These are phyloP conservation scores for Tenebrio molitor DNA, from an alignment of 1,140 invertebrate genomes.

Conservation along the genomic window DNA sequence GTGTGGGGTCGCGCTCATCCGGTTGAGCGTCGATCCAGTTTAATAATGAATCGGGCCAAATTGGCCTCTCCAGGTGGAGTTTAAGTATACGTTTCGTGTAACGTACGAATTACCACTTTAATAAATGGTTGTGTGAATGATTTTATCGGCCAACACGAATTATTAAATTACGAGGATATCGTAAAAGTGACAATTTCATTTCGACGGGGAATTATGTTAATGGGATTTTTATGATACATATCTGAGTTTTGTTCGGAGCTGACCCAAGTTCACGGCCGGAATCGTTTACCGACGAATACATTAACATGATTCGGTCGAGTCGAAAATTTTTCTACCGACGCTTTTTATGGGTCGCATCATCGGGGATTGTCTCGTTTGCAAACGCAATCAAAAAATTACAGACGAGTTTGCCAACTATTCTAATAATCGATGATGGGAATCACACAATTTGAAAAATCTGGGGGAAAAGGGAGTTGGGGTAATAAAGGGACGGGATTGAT, in stretches of 20 bases:
- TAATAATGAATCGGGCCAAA: slow-evolving; percentile 16
- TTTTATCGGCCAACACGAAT: slow-evolving; percentile 26
- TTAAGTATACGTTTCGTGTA: slow-evolving; percentile 24
- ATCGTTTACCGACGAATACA: slow-evolving; percentile 9
- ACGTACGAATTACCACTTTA: slow-evolving; percentile 34
- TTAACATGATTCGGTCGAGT: slow-evolving; percentile 17
- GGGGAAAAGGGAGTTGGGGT: no score
- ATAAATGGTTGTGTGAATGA: slow-evolving; percentile 34
- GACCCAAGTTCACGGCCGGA: slow-evolving; percentile 38
- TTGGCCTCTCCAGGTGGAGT: slow-evolving; percentile 23
- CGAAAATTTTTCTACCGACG: no score
- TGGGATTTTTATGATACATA: slow-evolving; percentile 42
- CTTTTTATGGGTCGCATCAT: neutral
- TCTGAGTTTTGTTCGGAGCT: slow-evolving; percentile 16
- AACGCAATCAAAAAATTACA: no score
- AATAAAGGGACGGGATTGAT: no score
- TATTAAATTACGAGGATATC: slow-evolving; percentile 21
- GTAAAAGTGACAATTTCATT: slow-evolving; percentile 32
- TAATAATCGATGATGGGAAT: no score
- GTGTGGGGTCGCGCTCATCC: no score
- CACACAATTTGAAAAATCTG: no score
- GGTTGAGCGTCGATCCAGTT: no score
- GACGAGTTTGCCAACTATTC: no score
- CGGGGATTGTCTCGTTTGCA: neutral
- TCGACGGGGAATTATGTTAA: slow-evolving; percentile 37